Conservation (phyloP, 1,140 invertebrate species). For the Delia radicum region DNA sequence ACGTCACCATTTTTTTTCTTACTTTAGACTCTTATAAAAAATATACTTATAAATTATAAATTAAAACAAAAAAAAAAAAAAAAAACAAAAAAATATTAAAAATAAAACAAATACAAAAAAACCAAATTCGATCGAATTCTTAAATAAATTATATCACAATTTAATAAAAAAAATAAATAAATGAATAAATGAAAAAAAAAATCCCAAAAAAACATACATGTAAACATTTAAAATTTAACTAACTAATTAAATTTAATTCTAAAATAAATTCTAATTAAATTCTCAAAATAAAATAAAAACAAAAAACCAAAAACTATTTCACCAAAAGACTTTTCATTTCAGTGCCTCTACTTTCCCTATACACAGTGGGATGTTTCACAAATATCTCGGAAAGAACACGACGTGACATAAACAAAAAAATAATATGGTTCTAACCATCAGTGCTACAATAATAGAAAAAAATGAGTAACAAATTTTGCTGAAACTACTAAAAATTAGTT, state of each 20-base stretch:
- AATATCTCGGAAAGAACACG: too few species aligned
- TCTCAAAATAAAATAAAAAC: constrained; percentile 15
- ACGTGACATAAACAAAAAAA: too few species aligned
- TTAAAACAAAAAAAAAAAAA: constrained; percentile 1
- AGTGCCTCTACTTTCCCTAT: too few species aligned
- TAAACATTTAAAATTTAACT: constrained; percentile 24
- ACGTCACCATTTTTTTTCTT: constrained; percentile 24
- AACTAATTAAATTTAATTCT: constrained; percentile 24
- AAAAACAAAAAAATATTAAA: not conserved
- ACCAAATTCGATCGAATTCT: constrained; percentile 23
- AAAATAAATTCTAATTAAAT: constrained; percentile 24
- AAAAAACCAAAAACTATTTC: not conserved
- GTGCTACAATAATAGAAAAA: too few species aligned
- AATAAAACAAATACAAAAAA: constrained; percentile 3
- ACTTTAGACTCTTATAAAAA: constrained; percentile 24
- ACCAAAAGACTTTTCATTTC: too few species aligned
- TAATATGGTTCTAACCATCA: too few species aligned
- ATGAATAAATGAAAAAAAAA: constrained; percentile 15
- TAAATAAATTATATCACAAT: constrained; percentile 24
- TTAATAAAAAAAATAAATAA: constrained; percentile 22
- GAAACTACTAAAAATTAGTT: too few species aligned
- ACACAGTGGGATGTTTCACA: too few species aligned
- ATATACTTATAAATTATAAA: constrained; percentile 24
- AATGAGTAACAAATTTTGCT: too few species aligned
- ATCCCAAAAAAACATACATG: constrained; percentile 19